These are phyloP conservation scores for Danio albolineatus DNA, from an alignment of 2,797 vertebrate genomes.

Conservation along the genomic window DNA sequence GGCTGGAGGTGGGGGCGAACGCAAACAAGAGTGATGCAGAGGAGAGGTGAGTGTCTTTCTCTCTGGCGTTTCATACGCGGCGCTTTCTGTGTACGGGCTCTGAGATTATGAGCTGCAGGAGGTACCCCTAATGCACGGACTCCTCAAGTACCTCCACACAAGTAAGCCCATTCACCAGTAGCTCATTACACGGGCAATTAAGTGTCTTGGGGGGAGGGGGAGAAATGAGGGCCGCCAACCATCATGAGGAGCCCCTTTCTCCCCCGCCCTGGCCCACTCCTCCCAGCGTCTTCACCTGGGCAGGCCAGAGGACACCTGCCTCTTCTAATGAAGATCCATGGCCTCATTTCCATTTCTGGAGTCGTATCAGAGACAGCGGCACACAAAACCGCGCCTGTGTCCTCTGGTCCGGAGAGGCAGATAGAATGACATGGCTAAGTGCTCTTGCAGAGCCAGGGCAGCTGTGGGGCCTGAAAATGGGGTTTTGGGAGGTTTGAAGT, in stretches of 20 bases:
- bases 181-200: slow-evolving; percentile 92
- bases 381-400: slow-evolving; percentile 86
- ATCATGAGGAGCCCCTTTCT: slow-evolving; percentile 69
- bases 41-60: slow-evolving; percentile 66
- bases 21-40: slow-evolving; percentile 76
- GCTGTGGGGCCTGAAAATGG: slow-evolving; percentile 86
- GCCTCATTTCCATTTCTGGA: slow-evolving; percentile 88
- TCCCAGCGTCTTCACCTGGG: slow-evolving; percentile 87
- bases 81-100: slow-evolving; percentile 78
- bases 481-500: slow-evolving; percentile 79
- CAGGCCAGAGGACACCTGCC: slow-evolving; percentile 88
- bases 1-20: slow-evolving; percentile 64
- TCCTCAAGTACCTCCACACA: slow-evolving; percentile 85
- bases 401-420: slow-evolving; percentile 80
- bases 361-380: slow-evolving; percentile 82
- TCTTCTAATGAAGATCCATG: slow-evolving; percentile 90
- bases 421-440: slow-evolving; percentile 86
- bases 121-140: slow-evolving; percentile 78
- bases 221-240: slow-evolving; percentile 61
- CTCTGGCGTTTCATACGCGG: slow-evolving; percentile 74
- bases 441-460: slow-evolving; percentile 80
- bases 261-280: slow-evolving; percentile 41
- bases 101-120: slow-evolving; percentile 81
- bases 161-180: slow-evolving; percentile 84
- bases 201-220: slow-evolving; percentile 75